A percentile compares a stretch with the other conserved stretches of the same genome.
Evolutionary conservation across 2,113 vertebrate species (phyloP).

Genomic region (Fregetta grallaria): DNA sequence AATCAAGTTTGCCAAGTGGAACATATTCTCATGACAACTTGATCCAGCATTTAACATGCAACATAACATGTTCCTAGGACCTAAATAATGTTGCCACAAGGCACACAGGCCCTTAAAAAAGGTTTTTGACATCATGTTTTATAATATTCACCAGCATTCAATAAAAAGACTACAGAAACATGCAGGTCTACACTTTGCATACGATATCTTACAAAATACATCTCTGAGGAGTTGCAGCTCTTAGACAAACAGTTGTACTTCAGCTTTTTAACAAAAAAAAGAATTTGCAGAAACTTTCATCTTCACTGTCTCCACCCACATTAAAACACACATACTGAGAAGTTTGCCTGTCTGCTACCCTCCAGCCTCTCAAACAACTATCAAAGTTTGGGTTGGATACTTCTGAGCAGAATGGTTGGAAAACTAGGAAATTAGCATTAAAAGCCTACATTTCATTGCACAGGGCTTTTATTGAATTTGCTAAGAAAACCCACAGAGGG

Average conservation of each 20-base stretch:
- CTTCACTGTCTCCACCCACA: neutral
- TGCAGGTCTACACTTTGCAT: neutral
- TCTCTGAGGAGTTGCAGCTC: neutral
- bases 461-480: neutral
- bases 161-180: neutral
- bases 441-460: neutral
- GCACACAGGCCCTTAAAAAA: neutral
- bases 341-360: neutral
- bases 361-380: neutral
- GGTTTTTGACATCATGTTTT: neutral
- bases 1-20: conserved; percentile 42
- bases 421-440: neutral
- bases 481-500: neutral
- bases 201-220: neutral
- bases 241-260: neutral
- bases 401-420: neutral
- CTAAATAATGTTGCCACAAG: neutral
- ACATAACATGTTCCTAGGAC: neutral
- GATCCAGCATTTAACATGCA: neutral
- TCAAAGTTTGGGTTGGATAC: neutral
- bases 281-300: neutral
- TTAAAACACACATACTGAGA: neutral
- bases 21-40: conserved; percentile 24
- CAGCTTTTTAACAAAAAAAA: neutral
- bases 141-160: neutral